Base-by-base conservation (phyloP, 2,888 invertebrate species). In the Entomobrya multifasciata region DNA sequence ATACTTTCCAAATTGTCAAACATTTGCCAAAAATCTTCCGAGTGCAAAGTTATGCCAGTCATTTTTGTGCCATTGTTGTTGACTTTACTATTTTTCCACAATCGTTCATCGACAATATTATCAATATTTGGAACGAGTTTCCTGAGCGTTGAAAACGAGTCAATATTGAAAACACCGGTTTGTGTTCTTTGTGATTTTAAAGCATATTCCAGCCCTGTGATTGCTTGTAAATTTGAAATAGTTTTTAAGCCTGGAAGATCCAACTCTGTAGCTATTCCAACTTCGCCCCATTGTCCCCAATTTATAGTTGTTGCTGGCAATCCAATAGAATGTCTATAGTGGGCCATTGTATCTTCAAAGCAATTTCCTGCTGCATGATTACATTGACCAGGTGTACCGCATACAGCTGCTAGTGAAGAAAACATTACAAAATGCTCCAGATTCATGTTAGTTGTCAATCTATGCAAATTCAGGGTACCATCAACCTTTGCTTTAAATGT, bases 171-270 rank as follows among this genome's bases (percentile, higher is more conserved):
- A n/a, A 80, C 77, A 11, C 65, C 36, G 0, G 70, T 86, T 27
- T 86, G 86, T 1, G 44, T 17, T 15, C 86, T 20, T 22, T 86
- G 86, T 8, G 36, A 36, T 8, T 36, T 36, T 4, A 49, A 13
- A 49, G 60, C 44, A 30, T 57, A 47, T 27, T 88, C 88, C 13
- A 88, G 30, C 0, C 85, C 84, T 1, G 82, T 44, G 4, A 85
- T 8, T 17, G 87, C 87, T 74, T 89, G 89, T 0, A 79, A 41
- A 0, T 83, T 77, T 17, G 89, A 82, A 0, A 89, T 20, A 0
- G 89, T 22, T 17, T 82, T 76, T 41, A 89, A 52, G 4, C 89
- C 89, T 17, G 82, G 82, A n/a, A 88, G 52, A 5, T 88, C 88
- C 4, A 82, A 47, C 49, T 88, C 86, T 0, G 65, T 65, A 0